phyloP scores from a whole-genome alignment of 2,113 vertebrate genomes.

The Fregetta grallaria region DNA sequence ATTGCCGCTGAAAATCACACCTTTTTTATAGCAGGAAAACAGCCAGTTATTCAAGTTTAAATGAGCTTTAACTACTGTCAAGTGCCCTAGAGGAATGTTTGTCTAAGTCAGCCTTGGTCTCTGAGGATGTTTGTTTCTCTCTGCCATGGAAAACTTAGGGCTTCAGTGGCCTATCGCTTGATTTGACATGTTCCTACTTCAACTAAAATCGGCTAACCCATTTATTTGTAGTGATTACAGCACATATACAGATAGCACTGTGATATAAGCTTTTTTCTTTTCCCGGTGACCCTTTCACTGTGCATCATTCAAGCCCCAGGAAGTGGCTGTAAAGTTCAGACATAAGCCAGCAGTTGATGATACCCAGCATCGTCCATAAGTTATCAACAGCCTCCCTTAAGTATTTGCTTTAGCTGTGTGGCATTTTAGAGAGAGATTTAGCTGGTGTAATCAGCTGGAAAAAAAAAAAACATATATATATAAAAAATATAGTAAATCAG shows the following conservation, averaged over 20 bases:
- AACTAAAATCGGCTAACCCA: neutral
- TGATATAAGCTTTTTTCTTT: neutral
- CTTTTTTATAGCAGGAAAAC: neutral
- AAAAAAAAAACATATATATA: neutral
- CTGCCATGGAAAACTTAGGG: neutral
- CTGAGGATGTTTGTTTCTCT: constrained; percentile 3
- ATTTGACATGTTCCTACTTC: constrained; percentile 19
- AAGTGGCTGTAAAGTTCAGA: neutral
- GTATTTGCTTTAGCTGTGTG: neutral
- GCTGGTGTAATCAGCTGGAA: neutral
- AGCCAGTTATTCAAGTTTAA: neutral
- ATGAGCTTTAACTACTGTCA: neutral
- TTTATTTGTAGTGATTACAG: neutral
- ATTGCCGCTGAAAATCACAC: constrained; percentile 15
- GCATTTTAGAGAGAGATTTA: neutral
- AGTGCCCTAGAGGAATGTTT: neutral
- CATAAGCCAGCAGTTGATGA: neutral
- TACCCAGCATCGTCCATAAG: neutral
- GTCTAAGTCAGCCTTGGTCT: neutral
- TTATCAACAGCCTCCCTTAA: neutral
- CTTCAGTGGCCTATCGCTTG: neutral
- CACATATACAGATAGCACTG: neutral
- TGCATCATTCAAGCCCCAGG: neutral
- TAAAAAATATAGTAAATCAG: neutral
- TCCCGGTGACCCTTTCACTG: neutral